Conservation (phyloP, 1,140 invertebrate genomes). For the Aphis gossypii region DNA sequence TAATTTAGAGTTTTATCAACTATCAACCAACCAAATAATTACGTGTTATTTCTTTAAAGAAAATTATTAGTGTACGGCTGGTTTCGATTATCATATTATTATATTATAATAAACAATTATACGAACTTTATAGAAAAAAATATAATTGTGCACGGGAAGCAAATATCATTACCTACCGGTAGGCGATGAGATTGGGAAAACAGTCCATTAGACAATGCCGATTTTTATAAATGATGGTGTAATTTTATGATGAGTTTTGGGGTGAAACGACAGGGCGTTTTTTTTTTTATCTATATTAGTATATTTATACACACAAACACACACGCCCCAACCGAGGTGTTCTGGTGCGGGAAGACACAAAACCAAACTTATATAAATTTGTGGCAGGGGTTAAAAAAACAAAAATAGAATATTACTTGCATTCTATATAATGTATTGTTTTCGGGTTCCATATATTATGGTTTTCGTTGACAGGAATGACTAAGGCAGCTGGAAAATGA, state of each 20-base stretch:
- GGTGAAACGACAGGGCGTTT: neutral
- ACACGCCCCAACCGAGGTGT: neutral
- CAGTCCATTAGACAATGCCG: neutral
- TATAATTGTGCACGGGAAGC: neutral
- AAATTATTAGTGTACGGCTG: neutral
- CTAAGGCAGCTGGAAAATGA: constrained; percentile 41
- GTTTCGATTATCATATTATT: neutral
- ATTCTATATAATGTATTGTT: constrained; percentile 41
- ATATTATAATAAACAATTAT: neutral
- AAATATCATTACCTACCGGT: neutral
- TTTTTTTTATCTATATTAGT: neutral
- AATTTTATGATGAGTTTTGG: neutral
- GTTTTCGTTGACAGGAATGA: constrained; percentile 46
- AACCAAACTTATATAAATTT: constrained; percentile 28
- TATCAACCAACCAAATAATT: neutral
- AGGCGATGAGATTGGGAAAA: neutral
- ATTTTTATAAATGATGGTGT: constrained; percentile 28
- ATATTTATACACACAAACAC: neutral
- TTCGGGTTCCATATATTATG: constrained; percentile 33
- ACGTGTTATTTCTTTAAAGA: neutral
- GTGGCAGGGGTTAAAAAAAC: neutral
- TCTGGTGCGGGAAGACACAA: neutral
- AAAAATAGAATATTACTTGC: constrained; percentile 34
- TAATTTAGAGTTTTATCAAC: neutral
- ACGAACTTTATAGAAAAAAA: neutral